Conservation (phyloP, 1,140 invertebrate genomes). For the Ceratosolen fusciceps region DNA sequence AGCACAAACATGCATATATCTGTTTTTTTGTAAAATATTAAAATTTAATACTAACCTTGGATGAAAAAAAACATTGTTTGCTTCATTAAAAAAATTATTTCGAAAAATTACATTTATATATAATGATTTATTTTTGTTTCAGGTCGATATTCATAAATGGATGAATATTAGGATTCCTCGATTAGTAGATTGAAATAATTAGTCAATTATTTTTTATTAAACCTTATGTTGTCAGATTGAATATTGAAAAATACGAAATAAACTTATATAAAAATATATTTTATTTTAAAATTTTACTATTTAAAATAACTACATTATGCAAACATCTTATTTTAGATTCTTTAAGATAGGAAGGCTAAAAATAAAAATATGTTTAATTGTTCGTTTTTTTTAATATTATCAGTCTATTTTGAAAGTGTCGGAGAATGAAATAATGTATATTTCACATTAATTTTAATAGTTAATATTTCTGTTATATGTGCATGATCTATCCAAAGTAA, state of each 20-base stretch:
- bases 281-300: constrained; percentile 1
- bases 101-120: background rate
- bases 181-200: background rate
- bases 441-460: constrained; percentile 74
- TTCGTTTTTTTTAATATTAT: constrained; percentile 63
- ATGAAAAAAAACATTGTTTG: no score
- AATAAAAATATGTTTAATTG: constrained; percentile 67
- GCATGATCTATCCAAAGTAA: constrained; percentile 93
- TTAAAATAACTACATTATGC: constrained; percentile 62
- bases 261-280: background rate
- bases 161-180: constrained; percentile 20
- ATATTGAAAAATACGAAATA: background rate
- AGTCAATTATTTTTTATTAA: no score
- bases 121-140: background rate
- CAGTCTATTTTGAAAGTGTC: constrained; percentile 66
- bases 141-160: constrained; percentile 20
- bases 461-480: constrained; percentile 82
- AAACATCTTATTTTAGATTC: constrained; percentile 69
- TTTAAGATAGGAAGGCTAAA: constrained; percentile 74
- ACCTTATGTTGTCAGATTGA: background rate
- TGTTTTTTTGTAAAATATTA: no score
- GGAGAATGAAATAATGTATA: constrained; percentile 71
- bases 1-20: no score
- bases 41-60: no score
- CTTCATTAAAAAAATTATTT: no score